Conservation (phyloP, 2,797 vertebrate species). For the Danio albolineatus region DNA sequence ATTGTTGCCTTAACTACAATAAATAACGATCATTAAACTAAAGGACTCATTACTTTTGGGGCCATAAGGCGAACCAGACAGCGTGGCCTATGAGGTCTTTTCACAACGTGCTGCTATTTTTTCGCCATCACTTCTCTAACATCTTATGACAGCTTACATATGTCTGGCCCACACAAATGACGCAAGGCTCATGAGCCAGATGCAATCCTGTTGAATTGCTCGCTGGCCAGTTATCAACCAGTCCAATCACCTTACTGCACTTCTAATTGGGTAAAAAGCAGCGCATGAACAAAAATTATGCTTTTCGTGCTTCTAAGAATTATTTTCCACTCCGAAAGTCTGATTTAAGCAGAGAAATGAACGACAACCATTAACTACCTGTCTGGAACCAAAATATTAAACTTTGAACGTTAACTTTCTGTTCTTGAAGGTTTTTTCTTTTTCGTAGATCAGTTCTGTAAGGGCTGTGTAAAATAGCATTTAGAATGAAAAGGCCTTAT, state of each 20-base stretch:
- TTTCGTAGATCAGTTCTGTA: conserved; percentile 19
- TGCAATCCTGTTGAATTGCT: conserved; percentile 33
- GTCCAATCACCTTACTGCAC: conserved; percentile 38
- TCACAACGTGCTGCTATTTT: conserved; percentile 30
- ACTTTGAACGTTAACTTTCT: background rate
- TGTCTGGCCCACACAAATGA: conserved; percentile 50
- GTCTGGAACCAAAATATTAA: background rate
- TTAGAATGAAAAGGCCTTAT: conserved; percentile 6
- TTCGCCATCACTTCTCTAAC: conserved; percentile 36
- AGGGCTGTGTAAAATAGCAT: background rate
- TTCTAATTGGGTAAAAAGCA: conserved; percentile 32
- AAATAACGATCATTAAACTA: conserved; percentile 32
- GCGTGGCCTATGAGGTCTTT: conserved; percentile 12
- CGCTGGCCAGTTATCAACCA: conserved; percentile 26
- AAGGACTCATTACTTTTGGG: conserved; percentile 22
- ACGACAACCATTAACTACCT: background rate
- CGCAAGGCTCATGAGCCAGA: conserved; percentile 47
- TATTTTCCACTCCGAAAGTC: background rate
- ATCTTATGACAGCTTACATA: conserved; percentile 46
- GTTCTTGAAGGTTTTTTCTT: background rate
- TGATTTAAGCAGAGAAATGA: background rate
- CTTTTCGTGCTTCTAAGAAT: conserved; percentile 23
- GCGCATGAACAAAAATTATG: conserved; percentile 25
- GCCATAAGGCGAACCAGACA: background rate
- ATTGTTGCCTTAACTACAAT: conserved; percentile 20